These are phyloP conservation scores for Pituophis catenifer DNA, from an alignment of 2,113 vertebrate species.

Conservation along the genomic window DNA sequence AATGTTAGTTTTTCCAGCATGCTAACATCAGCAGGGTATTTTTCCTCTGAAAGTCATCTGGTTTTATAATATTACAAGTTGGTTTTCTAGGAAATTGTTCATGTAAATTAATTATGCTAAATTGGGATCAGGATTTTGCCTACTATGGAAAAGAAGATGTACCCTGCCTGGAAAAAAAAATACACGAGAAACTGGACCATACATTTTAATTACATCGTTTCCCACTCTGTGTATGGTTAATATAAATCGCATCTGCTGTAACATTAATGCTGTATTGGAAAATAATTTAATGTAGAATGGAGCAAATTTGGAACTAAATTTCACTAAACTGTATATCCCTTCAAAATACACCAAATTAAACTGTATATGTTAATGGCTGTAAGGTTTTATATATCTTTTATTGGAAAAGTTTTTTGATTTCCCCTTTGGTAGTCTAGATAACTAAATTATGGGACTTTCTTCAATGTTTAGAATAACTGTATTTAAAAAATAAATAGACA, in stretches of 20 bases:
- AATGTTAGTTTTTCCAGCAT: background rate
- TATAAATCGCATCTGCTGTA: background rate
- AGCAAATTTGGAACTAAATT: background rate
- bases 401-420: background rate
- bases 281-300: background rate
- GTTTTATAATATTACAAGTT: background rate
- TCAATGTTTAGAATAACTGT: background rate
- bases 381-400: background rate
- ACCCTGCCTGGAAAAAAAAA: background rate
- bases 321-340: background rate
- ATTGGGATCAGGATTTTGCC: background rate
- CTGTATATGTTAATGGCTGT: background rate
- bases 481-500: background rate
- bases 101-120: background rate
- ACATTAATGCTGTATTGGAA: background rate
- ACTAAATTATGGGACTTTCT: background rate
- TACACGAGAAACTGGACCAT: background rate
- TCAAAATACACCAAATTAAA: background rate
- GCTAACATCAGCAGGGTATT: background rate
- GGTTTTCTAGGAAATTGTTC: background rate
- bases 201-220: background rate
- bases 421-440: background rate
- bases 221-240: background rate
- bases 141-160: background rate
- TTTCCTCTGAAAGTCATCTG: background rate